Evolutionary conservation across 2,113 vertebrate species (phyloP), one percentile per base, ranked within the genome.

Genomic region (Sylvia atricapilla): DNA sequence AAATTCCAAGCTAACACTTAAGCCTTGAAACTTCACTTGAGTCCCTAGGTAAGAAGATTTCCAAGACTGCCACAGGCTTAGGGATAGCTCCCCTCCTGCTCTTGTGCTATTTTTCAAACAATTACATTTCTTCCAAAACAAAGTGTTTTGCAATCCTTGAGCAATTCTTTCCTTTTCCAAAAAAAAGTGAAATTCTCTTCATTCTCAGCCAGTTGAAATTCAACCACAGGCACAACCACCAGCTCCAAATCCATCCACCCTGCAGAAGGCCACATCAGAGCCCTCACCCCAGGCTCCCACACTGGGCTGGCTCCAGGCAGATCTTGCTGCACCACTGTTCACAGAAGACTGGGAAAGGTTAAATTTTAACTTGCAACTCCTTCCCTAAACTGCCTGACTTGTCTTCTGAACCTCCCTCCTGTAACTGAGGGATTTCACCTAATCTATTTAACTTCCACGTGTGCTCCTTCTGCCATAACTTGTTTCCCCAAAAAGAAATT

Each of bases 121-220:
- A 72, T 52, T 44, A 64, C 62, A 33, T 89, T 90, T 95, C 84
- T 94, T 94, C 94, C 94, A 93, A 92, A 94, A 94, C 73, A 81
- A 86, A 93, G 44, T 39, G 41, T 89, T 95, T 78, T 37, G 79
- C 85, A 95, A 94, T 73, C 74, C 68, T 74, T 89, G 75, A 91
- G 84, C 95, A 96, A 95, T 62, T 56, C 60, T 78, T 87, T 78
- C 86, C 83, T 92, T 78, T 90, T 90, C 64, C 88, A 93, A 94
- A 77, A 77, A 90, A 89, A 92, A 93, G 79, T 64, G 68, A 88
- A 86, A 94, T 93, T 95, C 85, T 75, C 85, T 62, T 95, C 79
- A 37, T 96, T 90, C 90, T 85, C 68, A 4, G 11, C 23, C 20
- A 0, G 92, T 63, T 3, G 1, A 86, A 79, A 92, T 3, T 4